These are phyloP conservation scores for Pachyramphus minor DNA, from an alignment of 2,113 vertebrate genomes.

Conservation along the genomic window DNA sequence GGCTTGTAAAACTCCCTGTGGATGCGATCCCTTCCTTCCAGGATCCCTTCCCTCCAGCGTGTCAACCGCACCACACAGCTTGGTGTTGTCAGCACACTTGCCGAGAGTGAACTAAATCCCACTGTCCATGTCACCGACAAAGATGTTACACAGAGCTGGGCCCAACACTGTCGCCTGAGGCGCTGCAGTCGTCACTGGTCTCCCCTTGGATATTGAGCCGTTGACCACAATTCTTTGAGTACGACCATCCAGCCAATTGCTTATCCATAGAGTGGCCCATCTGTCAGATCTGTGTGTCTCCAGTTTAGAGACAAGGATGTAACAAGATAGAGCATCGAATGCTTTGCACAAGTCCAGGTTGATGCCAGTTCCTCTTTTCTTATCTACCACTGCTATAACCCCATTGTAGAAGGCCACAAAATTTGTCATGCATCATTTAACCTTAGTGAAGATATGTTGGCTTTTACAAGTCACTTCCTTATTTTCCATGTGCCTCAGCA, in stretches of 20 bases:
- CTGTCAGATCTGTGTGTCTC: neutral
- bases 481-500: neutral
- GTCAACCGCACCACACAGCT: neutral
- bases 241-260: neutral
- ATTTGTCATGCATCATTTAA: neutral
- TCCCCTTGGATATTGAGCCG: neutral
- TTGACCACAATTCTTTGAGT: neutral
- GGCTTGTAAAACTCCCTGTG: neutral
- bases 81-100: neutral
- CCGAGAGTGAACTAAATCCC: neutral
- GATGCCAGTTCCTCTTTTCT: neutral
- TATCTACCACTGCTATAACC: neutral
- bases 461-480: neutral
- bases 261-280: neutral
- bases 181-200: neutral
- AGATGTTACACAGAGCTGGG: neutral
- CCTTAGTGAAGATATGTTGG: neutral
- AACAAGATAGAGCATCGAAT: fast-evolving
- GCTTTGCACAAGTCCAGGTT: neutral
- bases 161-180: neutral
- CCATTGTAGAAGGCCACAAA: neutral
- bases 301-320: fast-evolving
- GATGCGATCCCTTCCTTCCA: neutral
- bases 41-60: neutral
- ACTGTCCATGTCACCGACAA: neutral